Evolutionary conservation across 1,140 invertebrate genomes (phyloP).

Genomic region (Heliothis subflexa): DNA sequence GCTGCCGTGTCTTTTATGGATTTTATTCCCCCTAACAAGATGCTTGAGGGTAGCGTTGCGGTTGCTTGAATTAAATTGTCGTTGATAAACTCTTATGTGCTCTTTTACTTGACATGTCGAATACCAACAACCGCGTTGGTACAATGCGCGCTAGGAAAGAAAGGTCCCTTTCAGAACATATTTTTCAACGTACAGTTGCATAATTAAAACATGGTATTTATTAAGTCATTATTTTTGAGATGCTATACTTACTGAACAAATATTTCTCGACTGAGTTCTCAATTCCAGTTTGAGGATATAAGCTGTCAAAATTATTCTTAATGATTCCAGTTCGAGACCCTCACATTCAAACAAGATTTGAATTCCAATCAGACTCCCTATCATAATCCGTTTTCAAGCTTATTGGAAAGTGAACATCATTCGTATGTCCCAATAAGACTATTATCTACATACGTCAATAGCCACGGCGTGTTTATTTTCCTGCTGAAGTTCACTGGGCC

Average conservation of each 20-base stretch:
- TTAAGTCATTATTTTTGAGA: background rate
- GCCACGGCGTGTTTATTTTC: slow-evolving; percentile 77
- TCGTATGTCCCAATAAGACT: slow-evolving; percentile 4
- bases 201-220: background rate
- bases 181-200: too few relatives aligned
- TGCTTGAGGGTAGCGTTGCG: slow-evolving; percentile 74
- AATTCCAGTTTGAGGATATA: slow-evolving; percentile 21
- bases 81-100: slow-evolving; percentile 75
- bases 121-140: background rate
- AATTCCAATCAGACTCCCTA: slow-evolving; percentile 23
- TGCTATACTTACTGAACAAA: background rate
- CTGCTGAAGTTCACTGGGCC: slow-evolving; percentile 77
- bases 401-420: slow-evolving; percentile 20
- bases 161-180: too few relatives aligned
- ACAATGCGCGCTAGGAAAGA: too few relatives aligned
- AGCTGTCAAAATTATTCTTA: slow-evolving; percentile 27
- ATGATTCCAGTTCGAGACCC: slow-evolving; percentile 18
- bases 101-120: slow-evolving; percentile 20
- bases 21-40: slow-evolving; percentile 84
- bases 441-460: slow-evolving; percentile 53
- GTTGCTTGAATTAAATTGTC: slow-evolving; percentile 83
- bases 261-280: background rate
- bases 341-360: slow-evolving; percentile 16
- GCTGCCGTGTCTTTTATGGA: slow-evolving; percentile 82
- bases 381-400: slow-evolving; percentile 7